phyloP scores from a whole-genome alignment of 2,888 invertebrate genomes.

The Tipula vernalis region DNA sequence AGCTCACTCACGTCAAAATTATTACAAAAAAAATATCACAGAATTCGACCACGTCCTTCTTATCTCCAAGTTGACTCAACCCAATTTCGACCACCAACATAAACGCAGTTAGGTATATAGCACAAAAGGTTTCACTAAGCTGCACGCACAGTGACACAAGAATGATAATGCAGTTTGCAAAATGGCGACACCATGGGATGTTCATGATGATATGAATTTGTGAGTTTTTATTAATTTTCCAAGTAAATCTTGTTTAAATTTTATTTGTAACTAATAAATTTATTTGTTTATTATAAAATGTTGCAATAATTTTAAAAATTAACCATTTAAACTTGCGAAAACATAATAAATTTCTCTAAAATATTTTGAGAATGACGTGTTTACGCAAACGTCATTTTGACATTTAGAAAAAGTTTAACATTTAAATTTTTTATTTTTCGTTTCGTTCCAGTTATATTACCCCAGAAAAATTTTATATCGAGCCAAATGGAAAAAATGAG shows the following conservation, averaged over 20 bases:
- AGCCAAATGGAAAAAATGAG: conserved; percentile 62
- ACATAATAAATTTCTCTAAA: not conserved
- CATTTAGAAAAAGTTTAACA: not conserved
- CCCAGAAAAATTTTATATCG: conserved; percentile 80
- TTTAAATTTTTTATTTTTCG: not conserved
- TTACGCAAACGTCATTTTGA: not conserved
- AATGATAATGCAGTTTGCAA: not conserved
- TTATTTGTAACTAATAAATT: not conserved
- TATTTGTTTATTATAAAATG: not conserved
- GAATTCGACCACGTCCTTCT: no score
- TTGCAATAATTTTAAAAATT: not conserved
- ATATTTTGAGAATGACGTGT: not conserved
- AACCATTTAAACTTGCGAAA: not conserved
- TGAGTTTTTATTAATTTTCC: conserved; percentile 36
- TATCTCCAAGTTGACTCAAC: no score
- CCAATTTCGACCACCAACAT: not conserved
- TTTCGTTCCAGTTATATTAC: conserved; percentile 58
- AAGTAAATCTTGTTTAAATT: not conserved
- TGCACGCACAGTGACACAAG: not conserved
- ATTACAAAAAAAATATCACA: no score
- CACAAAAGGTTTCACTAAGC: not conserved
- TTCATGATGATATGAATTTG: conserved; percentile 64
- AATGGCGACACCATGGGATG: conserved; percentile 24
- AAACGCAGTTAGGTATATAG: not conserved
- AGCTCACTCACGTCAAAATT: no score